Base-by-base conservation (phyloP, 2,113 vertebrate species). In the Martes martes region DNA sequence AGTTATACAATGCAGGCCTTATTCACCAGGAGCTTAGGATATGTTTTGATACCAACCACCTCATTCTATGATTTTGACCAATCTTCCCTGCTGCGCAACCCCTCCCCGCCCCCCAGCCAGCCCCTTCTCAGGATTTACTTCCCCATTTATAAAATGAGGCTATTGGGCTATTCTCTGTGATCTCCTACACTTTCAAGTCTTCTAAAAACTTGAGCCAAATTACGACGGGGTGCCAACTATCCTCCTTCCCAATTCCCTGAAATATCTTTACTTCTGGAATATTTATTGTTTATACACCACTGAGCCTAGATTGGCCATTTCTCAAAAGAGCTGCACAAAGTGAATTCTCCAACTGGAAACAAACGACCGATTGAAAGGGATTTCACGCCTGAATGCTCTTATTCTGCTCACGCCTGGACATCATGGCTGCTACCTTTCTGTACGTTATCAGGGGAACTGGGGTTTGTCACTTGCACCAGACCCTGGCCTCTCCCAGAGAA, bases 391-490 rank as follows among this genome's bases (percentile, higher is more conserved):
- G 98, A 99, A 99, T 99, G 98, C 98, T 95, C 97, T 98, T 97
- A 98, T 99, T 99, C 98, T 99, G 98, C 94, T 96, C 94, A 24
- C 0, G 97, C 74, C 97, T 91, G 98, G 31, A 4, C 74, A 98
- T 96, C 97, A 82, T 95, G 98, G 98, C 98, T 61, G 96, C 96
- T 98, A 97, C 98, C 97, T 98, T 98, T 98, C 98, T 98, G 98
- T 98, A 95, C 98, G 95, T 98, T 98, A 99, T 99, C 98, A 98
- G 98, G 98, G 98, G 98, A 98, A 97, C 99, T 98, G 99, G 97
- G 98, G 98, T 98, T 99, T 99, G 98, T 99, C 99, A 99, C 98
- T 98, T 98, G 98, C 98, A 98, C 98, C 98, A 98, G 93, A 73
- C 89, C 96, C 98, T 95, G 8, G 87, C 98, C 98, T 98, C 98